Evolutionary conservation across 2,888 invertebrate species (phyloP).

Genomic region (Myopa tessellatipennis): DNA sequence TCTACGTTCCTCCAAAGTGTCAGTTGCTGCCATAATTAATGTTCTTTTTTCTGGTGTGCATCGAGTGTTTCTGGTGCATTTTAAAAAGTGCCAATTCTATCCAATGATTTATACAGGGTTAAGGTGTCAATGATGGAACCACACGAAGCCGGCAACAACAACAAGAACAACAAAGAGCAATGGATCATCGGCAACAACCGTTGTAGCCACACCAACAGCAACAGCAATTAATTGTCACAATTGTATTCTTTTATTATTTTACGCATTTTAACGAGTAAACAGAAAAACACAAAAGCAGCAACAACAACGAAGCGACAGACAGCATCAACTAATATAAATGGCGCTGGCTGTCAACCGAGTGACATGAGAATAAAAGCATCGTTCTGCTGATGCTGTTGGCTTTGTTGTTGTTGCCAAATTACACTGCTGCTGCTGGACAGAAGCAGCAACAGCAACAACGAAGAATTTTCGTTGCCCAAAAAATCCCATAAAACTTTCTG

Average conservation of each 20-base stretch:
- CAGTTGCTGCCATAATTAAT: no score
- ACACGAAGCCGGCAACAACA: constrained; percentile 1
- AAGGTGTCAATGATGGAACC: no score
- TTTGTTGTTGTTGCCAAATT: constrained; percentile 17
- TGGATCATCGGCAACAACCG: background rate
- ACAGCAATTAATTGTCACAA: background rate
- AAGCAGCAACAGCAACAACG: background rate
- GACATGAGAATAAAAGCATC: background rate
- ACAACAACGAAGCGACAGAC: background rate
- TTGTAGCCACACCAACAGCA: background rate
- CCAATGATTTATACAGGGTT: no score
- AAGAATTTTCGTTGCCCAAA: background rate
- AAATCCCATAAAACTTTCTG: background rate
- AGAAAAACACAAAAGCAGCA: background rate
- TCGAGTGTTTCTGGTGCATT: no score
- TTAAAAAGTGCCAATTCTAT: no score
- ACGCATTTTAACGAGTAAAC: no score
- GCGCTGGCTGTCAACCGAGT: background rate
- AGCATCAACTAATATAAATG: background rate
- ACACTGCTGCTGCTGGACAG: background rate
- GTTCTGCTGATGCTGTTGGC: background rate
- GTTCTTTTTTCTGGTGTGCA: no score
- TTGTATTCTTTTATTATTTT: no score
- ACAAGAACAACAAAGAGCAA: background rate
- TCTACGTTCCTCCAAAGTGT: no score